Evolutionary conservation across 2,888 invertebrate species (phyloP), one percentile per base, ranked within the genome.

Genomic region (Diloba caeruleocephala): DNA sequence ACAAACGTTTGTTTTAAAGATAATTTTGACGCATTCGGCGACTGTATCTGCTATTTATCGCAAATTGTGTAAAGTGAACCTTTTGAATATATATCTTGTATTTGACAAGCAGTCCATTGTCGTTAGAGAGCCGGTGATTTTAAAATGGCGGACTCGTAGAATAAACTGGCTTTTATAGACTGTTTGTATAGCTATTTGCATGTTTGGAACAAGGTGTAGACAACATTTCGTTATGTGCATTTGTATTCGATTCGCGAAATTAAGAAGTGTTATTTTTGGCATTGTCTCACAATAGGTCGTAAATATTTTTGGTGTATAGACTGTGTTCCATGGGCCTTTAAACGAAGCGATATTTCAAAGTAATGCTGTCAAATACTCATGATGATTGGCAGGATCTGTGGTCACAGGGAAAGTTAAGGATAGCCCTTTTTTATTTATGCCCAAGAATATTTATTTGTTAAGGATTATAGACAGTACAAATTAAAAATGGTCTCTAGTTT

Each of bases 81-180:
- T 43, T 33, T 33, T 43, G 43, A n/a, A n/a, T n/a, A 8, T 15
- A 9, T 6, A 6, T 6, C 12, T 54, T 19, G 9, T n/a, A 21
- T 21, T 4, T 7, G 0, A 17, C 10, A 13, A n/a, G 17, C 13
- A 12, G 6, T 5, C 25, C 7, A 52, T 33, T 52, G 36, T 64
- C 58, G 53, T 43, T 64, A 48, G 34, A 42, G 36, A 43, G 53
- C 46, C 64, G 23, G 38, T 64, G 56, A 54, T 63, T 50, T 41
- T 42, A 70, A 71, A 54, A 67, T 71, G 64, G 71, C 71, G 38
- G 53, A 38, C 59, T 46, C 37, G 37, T 52, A 58, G 41, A 34
- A 45, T 50, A 66, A 56, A 55, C 59, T 36, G 8, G 55, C 50
- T 63, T 65, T 63, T 63, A 49, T 31, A 51, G 26, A 39, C 28